Base-by-base conservation (phyloP, 2,888 invertebrate genomes). In the Cephus sareptanus region DNA sequence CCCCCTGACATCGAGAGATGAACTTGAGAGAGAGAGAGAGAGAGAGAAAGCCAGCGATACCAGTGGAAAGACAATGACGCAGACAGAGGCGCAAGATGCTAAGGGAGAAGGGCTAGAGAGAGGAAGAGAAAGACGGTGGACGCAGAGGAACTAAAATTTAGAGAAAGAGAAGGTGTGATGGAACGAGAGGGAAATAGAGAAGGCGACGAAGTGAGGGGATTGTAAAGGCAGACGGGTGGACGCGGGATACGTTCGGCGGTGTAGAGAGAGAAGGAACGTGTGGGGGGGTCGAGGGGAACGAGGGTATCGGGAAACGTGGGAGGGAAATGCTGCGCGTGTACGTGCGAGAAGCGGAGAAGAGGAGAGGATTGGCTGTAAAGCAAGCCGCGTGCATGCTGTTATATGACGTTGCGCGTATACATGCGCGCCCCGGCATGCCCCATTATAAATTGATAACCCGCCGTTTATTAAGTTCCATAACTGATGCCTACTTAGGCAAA, bases 391-490 rank as follows among this genome's bases (percentile, higher is more conserved):
- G 71, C 71, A 71, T 33, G 71, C 31, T 33, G 71, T 31, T 71
- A 70, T 71, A 71, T 71, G 33, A 71, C 71, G 71, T 71, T 33
- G 71, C 78, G 80, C 83, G 56, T 56, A 56, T 56, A 82, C 81
- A 82, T 82, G 85, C 86, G 85, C 87, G 86, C 84, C 86, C 86
- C 84, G 85, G 86, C 86, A 85, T 85, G 83, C 82, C 23, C 86
- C 85, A 89, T 90, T 89, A 90, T 88, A 88, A 90, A 90, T 90
- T 90, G 87, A 91, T 90, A 89, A 88, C 87, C 85, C 84, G 87
- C 83, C 89, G 89, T 90, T 91, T 91, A 91, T 91, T 91, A 90
- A 91, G 90, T 91, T 91, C 89, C 86, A 86, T 87, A 88, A 90
- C 89, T 87, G 88, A 90, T 88, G 89, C 87, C 86, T 88, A 89